Evolutionary conservation across 2,797 vertebrate species (phyloP).

Genomic region (Thunnus albacares): DNA sequence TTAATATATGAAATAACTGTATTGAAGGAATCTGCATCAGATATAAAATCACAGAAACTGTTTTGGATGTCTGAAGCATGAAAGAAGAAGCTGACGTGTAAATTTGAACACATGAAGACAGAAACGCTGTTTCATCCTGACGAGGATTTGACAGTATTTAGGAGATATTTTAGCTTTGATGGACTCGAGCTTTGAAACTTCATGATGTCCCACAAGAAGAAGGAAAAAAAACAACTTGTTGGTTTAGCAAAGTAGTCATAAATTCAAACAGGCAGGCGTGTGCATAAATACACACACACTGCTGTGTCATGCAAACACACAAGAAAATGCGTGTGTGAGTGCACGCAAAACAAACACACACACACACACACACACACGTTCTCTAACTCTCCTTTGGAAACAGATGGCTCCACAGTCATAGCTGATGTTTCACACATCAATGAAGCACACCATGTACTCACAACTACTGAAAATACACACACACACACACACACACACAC

Average conservation of each 20-base stretch:
- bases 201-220: slow-evolving; percentile 18
- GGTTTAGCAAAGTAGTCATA: slow-evolving; percentile 32
- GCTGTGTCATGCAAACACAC: slow-evolving; percentile 31
- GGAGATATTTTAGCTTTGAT: slow-evolving; percentile 6
- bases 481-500: slow-evolving; percentile 6
- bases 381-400: slow-evolving; percentile 53
- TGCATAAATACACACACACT: slow-evolving; percentile 4
- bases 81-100: neutral
- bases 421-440: slow-evolving; percentile 84
- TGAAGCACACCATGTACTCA: slow-evolving; percentile 77
- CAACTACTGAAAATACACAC: slow-evolving; percentile 58
- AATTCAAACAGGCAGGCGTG: slow-evolving; percentile 26
- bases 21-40: neutral
- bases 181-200: slow-evolving; percentile 19
- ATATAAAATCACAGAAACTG: neutral
- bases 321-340: neutral
- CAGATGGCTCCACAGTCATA: slow-evolving; percentile 84
- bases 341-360: slow-evolving; percentile 6
- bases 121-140: neutral
- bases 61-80: neutral
- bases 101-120: neutral
- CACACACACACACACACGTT: slow-evolving; percentile 30
- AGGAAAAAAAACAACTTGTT: slow-evolving; percentile 41
- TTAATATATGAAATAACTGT: neutral
- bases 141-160: neutral